Percentiles rank a stretch among this genome's conserved stretches.
phyloP scores from a whole-genome alignment of 1,140 invertebrate genomes.

The Caenorhabditis remanei region DNA sequence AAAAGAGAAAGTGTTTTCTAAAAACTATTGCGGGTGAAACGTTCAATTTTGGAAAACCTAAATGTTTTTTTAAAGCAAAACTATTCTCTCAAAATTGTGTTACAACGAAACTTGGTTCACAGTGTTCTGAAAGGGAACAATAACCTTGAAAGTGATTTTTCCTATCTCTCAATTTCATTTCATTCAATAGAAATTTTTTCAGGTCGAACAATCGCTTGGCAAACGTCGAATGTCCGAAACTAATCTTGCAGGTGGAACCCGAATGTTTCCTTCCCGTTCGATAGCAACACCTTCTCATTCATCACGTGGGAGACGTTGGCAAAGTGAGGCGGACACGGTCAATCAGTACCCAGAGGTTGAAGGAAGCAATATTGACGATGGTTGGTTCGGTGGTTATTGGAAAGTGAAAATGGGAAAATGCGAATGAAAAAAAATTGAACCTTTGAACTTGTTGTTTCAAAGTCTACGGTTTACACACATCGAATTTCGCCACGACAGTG shows the following conservation, averaged over 20 bases:
- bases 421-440: background rate
- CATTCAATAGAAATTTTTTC: background rate
- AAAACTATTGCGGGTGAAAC: too few species aligned
- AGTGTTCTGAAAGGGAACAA: background rate
- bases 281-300: slow-evolving; percentile 65
- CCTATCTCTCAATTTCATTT: too few species aligned
- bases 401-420: background rate
- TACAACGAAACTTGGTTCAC: background rate
- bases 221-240: slow-evolving; percentile 75
- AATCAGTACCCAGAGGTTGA: slow-evolving; percentile 75
- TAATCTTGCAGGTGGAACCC: slow-evolving; percentile 71
- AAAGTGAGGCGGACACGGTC: slow-evolving; percentile 73
- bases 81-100: too few species aligned
- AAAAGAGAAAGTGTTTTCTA: background rate
- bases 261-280: slow-evolving; percentile 67
- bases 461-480: background rate
- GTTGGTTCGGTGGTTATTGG: slow-evolving; percentile 42
- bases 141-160: background rate
- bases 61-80: too few species aligned
- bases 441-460: slow-evolving; percentile 12
- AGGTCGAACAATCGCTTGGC: slow-evolving; percentile 65
- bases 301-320: slow-evolving; percentile 71
- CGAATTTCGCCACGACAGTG: background rate
- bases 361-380: slow-evolving; percentile 66
- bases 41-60: too few species aligned